phyloP scores from a whole-genome alignment of 2,888 invertebrate genomes.

The Fabriciana adippe region DNA sequence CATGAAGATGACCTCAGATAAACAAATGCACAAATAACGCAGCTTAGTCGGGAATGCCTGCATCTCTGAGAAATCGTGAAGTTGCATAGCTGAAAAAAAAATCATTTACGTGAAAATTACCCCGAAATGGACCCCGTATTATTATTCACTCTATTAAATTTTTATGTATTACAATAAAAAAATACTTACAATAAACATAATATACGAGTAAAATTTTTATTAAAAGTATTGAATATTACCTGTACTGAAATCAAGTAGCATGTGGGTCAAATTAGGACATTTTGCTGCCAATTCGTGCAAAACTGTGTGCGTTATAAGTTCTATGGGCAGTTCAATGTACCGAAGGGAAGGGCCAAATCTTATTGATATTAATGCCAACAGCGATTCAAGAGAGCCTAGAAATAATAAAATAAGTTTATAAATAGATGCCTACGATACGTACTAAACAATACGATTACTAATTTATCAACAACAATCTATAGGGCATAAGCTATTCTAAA shows the following conservation, averaged over 20 bases:
- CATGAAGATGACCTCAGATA: constrained; percentile 99
- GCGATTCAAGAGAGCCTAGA: constrained; percentile 90
- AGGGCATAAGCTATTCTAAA: too few species aligned
- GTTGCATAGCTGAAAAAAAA: constrained; percentile 90
- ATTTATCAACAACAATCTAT: too few species aligned
- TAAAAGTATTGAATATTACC: constrained; percentile 58
- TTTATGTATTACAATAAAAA: too few species aligned
- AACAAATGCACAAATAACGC: constrained; percentile 96
- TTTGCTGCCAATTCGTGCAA: constrained; percentile 98
- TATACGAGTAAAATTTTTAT: not conserved
- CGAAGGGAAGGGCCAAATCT: constrained; percentile 93
- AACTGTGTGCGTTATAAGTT: constrained; percentile 97
- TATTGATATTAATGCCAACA: constrained; percentile 93
- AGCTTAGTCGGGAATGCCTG: constrained; percentile 99
- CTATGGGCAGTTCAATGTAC: constrained; percentile 97
- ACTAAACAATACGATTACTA: too few species aligned
- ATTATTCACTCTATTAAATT: too few species aligned
- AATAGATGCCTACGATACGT: not conserved
- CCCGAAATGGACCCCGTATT: too few species aligned
- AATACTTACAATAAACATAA: not conserved
- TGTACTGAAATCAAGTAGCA: constrained; percentile 98
- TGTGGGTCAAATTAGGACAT: constrained; percentile 96
- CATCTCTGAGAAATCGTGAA: constrained; percentile 99
- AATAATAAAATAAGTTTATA: constrained; percentile 43
- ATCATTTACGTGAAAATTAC: not conserved